A percentile compares a stretch with the other conserved stretches of the same genome.
These are phyloP conservation scores for Apostichopus californicus DNA, from an alignment of 35 echinoderm and acorn worm genomes.

Conservation along the genomic window DNA sequence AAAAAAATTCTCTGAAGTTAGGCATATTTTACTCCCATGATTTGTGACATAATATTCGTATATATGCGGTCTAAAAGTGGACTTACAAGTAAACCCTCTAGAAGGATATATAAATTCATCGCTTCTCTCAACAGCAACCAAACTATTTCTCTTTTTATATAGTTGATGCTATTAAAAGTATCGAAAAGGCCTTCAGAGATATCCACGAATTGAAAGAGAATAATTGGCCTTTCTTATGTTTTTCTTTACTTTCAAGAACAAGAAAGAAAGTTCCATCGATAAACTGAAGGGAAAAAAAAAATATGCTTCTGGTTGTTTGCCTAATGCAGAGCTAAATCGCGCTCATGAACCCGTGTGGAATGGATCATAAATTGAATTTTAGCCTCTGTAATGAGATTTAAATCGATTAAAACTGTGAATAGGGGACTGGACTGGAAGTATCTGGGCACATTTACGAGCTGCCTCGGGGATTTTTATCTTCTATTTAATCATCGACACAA, in stretches of 20 bases:
- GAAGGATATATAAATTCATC: constrained; percentile 10
- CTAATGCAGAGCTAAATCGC: constrained; percentile 33
- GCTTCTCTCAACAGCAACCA: not conserved
- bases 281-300: constrained; percentile 4
- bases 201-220: not conserved
- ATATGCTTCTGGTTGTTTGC: constrained; percentile 45
- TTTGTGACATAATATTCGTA: constrained; percentile 13
- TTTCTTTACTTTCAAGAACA: constrained; percentile 22
- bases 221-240: constrained; percentile 39
- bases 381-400: constrained; percentile 42
- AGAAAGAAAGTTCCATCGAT: constrained; percentile 27
- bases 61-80: not conserved
- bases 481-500: constrained; percentile 16
- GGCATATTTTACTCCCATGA: not conserved
- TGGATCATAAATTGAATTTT: constrained; percentile 44
- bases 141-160: not conserved
- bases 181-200: constrained; percentile 24
- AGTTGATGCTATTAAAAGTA: constrained; percentile 37
- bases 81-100: not conserved
- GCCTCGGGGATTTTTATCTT: constrained; percentile 3
- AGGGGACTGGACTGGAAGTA: constrained; percentile 13
- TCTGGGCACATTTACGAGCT: constrained; percentile 32
- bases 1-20: not conserved
- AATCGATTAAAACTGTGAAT: constrained; percentile 49
- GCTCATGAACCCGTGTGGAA: constrained; percentile 44